Percentiles rank a stretch among this genome's conserved stretches.
phyloP scores from a whole-genome alignment of 2,113 vertebrate genomes.

The Coryphaenoides rupestris region DNA sequence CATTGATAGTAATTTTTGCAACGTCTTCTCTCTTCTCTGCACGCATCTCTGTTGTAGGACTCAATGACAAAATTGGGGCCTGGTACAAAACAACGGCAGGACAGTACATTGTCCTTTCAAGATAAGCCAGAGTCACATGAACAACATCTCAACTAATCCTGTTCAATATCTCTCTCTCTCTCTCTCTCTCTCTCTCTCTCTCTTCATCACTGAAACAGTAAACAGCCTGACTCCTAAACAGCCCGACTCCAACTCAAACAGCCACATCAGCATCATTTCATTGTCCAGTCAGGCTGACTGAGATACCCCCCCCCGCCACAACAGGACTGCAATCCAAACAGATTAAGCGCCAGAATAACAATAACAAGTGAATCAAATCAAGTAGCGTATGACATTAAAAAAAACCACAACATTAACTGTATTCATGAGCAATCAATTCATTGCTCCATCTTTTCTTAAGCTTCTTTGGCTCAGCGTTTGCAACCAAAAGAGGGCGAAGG shows the following conservation, averaged over 20 bases:
- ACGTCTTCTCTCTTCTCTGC: too few species aligned
- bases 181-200: slow-evolving; percentile 36
- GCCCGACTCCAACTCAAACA: too few species aligned
- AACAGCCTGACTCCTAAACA: slow-evolving; percentile 50
- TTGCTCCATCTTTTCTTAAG: slow-evolving; percentile 71
- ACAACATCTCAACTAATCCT: too few species aligned
- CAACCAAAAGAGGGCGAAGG: slow-evolving; percentile 49
- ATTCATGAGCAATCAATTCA: slow-evolving; percentile 65
- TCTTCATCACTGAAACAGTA: slow-evolving; percentile 23
- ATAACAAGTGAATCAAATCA: slow-evolving; percentile 73
- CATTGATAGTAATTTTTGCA: too few species aligned
- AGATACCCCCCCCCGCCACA: slow-evolving; percentile 23
- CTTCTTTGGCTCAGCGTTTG: slow-evolving; percentile 68
- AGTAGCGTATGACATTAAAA: slow-evolving; percentile 65
- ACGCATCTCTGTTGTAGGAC: too few species aligned
- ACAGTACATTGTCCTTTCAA: too few species aligned
- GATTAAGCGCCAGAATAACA: slow-evolving; percentile 71
- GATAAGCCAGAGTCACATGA: too few species aligned
- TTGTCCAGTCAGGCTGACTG: slow-evolving; percentile 30
- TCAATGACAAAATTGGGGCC: too few species aligned
- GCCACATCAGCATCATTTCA: slow-evolving; percentile 28
- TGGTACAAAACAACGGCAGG: too few species aligned
- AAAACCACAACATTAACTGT: slow-evolving; percentile 73
- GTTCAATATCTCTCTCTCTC: slow-evolving; percentile 27
- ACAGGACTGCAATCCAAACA: slow-evolving; percentile 51